These are phyloP conservation scores for Columba janthina DNA, from an alignment of 2,113 vertebrate genomes.

Conservation along the genomic window DNA sequence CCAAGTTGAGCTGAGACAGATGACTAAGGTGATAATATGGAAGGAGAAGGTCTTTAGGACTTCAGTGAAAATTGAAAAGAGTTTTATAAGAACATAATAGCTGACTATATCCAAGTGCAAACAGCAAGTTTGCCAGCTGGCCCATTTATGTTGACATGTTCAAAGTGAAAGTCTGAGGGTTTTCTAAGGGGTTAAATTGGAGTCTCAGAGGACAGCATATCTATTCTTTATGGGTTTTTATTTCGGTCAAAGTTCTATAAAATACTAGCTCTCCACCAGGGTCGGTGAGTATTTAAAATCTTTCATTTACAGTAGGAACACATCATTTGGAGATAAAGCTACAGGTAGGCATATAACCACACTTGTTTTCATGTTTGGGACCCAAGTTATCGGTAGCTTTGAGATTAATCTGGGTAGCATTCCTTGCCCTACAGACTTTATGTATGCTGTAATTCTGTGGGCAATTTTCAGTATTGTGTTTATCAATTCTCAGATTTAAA, in stretches of 20 bases:
- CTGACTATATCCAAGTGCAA: background rate
- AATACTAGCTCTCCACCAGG: background rate
- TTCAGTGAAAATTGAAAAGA: background rate
- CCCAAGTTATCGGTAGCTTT: background rate
- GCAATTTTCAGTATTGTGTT: background rate
- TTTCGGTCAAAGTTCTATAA: background rate
- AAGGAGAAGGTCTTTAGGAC: background rate
- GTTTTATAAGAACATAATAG: accelerated
- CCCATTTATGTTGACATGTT: background rate
- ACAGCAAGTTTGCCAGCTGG: background rate
- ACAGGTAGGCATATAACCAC: background rate
- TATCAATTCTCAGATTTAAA: background rate
- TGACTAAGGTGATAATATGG: background rate
- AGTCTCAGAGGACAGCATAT: background rate
- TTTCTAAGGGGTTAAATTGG: background rate
- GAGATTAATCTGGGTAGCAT: background rate
- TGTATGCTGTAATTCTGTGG: background rate
- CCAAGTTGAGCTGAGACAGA: background rate
- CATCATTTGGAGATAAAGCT: background rate
- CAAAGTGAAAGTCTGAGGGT: background rate
- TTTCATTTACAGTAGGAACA: background rate
- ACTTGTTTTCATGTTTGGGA: background rate
- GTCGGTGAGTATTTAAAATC: background rate
- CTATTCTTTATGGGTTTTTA: background rate
- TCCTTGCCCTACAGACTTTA: background rate